Conservation (phyloP, 92 coral and sea anemone genomes). For the Umimayanthus kanabou region DNA sequence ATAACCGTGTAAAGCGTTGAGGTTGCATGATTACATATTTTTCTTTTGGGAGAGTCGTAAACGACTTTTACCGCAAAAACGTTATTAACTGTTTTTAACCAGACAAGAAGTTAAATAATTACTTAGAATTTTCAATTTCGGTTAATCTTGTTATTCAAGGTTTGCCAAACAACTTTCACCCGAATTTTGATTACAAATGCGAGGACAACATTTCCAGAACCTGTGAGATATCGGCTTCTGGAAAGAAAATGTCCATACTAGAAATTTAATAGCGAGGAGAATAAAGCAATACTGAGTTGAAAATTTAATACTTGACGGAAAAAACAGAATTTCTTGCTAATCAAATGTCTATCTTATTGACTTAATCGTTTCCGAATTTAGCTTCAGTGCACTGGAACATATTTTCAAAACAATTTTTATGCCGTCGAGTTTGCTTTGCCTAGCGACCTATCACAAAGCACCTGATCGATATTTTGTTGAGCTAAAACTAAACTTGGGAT, state of each 20-base stretch:
- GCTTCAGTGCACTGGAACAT: neutral
- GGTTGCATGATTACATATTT: neutral
- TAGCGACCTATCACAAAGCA: neutral
- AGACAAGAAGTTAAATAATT: neutral
- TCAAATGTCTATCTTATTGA: neutral
- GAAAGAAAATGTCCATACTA: no score
- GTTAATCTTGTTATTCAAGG: no score
- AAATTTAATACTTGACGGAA: neutral
- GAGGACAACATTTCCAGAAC: neutral
- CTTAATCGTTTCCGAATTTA: neutral
- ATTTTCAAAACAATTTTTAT: neutral
- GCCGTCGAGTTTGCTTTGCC: neutral
- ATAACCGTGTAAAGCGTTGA: no score
- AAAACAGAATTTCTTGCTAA: neutral
- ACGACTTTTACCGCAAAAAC: neutral
- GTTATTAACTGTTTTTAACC: neutral
- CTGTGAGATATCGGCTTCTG: neutral
- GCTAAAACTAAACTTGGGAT: no score
- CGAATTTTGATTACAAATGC: neutral
- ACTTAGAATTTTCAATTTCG: neutral
- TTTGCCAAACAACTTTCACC: neutral
- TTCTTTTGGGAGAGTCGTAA: neutral
- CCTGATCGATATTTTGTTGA: neutral
- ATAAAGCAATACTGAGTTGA: neutral
- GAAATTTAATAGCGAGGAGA: neutral